Conservation (phyloP, 1,140 invertebrate species). For the Pseudomyrmex pallidus region DNA sequence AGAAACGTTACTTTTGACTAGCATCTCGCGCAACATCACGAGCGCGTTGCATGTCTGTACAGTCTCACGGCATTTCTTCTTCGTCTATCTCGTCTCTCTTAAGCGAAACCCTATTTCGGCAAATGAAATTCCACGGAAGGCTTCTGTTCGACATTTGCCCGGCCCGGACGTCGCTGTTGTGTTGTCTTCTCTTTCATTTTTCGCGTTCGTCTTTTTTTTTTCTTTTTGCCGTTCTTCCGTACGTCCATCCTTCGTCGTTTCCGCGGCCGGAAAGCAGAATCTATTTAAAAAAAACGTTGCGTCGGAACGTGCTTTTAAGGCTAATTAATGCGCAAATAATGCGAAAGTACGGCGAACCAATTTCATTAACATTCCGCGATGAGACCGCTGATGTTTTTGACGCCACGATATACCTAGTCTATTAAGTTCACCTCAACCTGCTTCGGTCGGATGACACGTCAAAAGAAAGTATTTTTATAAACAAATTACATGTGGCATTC, state of each 20-base stretch:
- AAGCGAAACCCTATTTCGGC: conserved; percentile 26
- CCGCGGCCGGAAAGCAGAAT: background rate
- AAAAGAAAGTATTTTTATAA: conserved; percentile 6
- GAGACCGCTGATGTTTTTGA: conserved; percentile 7
- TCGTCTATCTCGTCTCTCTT: background rate
- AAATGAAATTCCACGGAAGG: conserved; percentile 23
- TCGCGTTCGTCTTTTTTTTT: background rate
- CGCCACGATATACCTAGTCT: background rate
- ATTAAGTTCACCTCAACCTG: background rate
- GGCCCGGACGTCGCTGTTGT: background rate
- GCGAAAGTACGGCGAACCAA: conserved; percentile 16
- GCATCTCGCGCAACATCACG: background rate
- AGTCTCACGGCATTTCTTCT: background rate
- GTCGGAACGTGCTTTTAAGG: background rate
- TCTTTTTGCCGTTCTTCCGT: background rate
- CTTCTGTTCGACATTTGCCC: background rate
- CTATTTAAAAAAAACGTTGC: conserved; percentile 15
- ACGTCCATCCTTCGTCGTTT: background rate
- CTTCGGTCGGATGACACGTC: background rate
- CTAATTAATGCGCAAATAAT: conserved; percentile 56
- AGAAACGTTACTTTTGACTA: conserved; percentile 24
- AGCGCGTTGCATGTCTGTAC: background rate
- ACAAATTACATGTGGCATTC: background rate
- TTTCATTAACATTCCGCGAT: conserved; percentile 50
- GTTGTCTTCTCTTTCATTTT: background rate